phyloP scores from a whole-genome alignment of 1,140 invertebrate species.

The Rhopalosiphum maidis region DNA sequence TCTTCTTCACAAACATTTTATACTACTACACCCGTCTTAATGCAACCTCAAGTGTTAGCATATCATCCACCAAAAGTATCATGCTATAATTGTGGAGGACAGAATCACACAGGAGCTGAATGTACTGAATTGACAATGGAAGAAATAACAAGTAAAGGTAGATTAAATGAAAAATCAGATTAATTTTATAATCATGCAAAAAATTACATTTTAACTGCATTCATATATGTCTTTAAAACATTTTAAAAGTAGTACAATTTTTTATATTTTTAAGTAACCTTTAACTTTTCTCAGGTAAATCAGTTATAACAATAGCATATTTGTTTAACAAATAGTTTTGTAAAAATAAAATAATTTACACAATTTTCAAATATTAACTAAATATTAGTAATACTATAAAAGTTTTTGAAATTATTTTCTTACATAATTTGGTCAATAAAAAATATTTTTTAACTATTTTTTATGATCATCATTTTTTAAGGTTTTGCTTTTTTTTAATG shows the following conservation, averaged over 20 bases:
- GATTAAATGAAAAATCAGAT: not conserved
- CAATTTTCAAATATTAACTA: not conserved
- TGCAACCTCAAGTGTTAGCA: conserved; percentile 43
- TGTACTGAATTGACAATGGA: conserved; percentile 88
- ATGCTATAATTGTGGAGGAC: conserved; percentile 74
- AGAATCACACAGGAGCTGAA: conserved; percentile 78
- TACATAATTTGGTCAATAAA: no score
- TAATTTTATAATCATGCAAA: not conserved
- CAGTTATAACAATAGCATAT: not conserved
- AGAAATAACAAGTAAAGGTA: conserved; percentile 77
- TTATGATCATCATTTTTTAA: no score
- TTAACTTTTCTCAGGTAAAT: not conserved
- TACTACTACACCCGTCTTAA: conserved; percentile 14
- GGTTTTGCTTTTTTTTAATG: no score
- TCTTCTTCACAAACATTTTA: conserved; percentile 54
- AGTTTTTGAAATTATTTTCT: no score
- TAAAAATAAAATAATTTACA: not conserved
- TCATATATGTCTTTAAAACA: not conserved
- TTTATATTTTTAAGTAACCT: not conserved
- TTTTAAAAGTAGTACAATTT: not conserved
- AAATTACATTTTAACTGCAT: not conserved
- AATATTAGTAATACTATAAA: not conserved
- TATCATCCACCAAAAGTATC: conserved; percentile 62
- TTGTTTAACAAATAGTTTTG: no score
- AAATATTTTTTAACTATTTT: no score